These are phyloP conservation scores for Lasioglossum figueresi DNA, from an alignment of 2,888 invertebrate genomes.

Conservation along the genomic window DNA sequence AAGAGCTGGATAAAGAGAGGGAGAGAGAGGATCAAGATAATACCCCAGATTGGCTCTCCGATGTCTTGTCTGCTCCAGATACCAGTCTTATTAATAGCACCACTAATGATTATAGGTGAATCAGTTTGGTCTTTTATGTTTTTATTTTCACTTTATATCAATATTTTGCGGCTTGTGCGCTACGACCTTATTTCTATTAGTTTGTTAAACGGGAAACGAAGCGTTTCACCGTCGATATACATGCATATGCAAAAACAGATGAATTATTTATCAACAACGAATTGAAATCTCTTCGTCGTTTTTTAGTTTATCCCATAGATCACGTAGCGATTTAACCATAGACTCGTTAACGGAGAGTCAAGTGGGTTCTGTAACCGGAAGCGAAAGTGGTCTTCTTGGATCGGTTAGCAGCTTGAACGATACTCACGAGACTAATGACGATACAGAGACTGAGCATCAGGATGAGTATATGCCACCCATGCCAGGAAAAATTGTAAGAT, in stretches of 20 bases:
- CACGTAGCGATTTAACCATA: conserved; percentile 82
- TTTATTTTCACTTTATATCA: conserved; percentile 43
- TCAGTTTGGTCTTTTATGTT: conserved; percentile 64
- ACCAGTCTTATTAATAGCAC: conserved; percentile 81
- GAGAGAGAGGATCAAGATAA: conserved; percentile 82
- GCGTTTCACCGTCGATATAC: not conserved
- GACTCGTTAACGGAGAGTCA: conserved; percentile 83
- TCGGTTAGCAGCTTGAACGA: conserved; percentile 85
- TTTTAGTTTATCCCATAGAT: conserved; percentile 80
- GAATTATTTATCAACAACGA: not conserved
- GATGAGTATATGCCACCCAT: conserved; percentile 87
- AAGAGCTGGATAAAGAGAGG: conserved; percentile 85
- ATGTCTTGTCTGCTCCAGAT: conserved; percentile 86
- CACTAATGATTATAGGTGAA: conserved; percentile 82
- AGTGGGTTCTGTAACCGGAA: conserved; percentile 81
- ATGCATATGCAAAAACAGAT: not conserved
- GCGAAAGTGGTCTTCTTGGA: conserved; percentile 83
- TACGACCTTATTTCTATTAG: conserved; percentile 43
- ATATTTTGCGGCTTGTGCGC: conserved; percentile 63
- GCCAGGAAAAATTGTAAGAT: conserved; percentile 87
- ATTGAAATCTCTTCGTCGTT: conserved; percentile 14
- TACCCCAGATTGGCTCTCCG: conserved; percentile 86
- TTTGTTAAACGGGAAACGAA: conserved; percentile 37
- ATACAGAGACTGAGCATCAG: conserved; percentile 82
- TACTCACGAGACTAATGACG: conserved; percentile 84